Base-by-base conservation (phyloP, 1,140 invertebrate genomes). In the Euborellia annulipes region DNA sequence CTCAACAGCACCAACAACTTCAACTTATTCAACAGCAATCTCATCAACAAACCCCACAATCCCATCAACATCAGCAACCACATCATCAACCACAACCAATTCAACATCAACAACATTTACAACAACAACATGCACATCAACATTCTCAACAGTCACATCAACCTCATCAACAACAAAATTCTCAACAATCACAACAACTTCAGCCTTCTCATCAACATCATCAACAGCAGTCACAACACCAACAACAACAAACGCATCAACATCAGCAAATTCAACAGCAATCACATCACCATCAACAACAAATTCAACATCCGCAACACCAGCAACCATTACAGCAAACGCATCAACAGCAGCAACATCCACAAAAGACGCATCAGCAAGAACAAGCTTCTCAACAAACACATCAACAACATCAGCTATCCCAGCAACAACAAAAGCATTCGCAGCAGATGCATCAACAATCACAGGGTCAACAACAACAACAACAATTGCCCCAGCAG, bases 1-100 rank as follows among this genome's bases (percentile, higher is more conserved):
- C 37, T 17, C 36, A 50, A 17, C 46, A 48, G 19, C 22, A 48
- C 23, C 39, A 45, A 18, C 70, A 71, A 59, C 68, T 73, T 68
- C 72, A 45, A 11, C 37, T 46, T 34, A 36, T 48, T 30, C 36
- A 48, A 20, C 32, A 41, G 37, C 22, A 43, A 8, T 27, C 30
- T 43, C 7, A 30, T 17, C 21, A 43, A 43, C 22, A 43, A 14
- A 27, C 47, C 42, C 40, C 32, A 48, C 52, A 55, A 27, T 51
- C 49, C 18, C 49, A 50, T n/a, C 45, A 48, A 13, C 52, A 52
- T 39, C 50, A 49, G 42, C 47, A 53, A 37, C 46, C 47, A 19
- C 45, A 47, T 13, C 37, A 32, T 9, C 50, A 48, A 27, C 52
- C 48, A 23, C 36, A 37, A 48, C 22, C 47, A 50, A 22, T 36